Evolutionary conservation across 2,888 invertebrate genomes (phyloP).

Genomic region (Plagiodera versicolora): DNA sequence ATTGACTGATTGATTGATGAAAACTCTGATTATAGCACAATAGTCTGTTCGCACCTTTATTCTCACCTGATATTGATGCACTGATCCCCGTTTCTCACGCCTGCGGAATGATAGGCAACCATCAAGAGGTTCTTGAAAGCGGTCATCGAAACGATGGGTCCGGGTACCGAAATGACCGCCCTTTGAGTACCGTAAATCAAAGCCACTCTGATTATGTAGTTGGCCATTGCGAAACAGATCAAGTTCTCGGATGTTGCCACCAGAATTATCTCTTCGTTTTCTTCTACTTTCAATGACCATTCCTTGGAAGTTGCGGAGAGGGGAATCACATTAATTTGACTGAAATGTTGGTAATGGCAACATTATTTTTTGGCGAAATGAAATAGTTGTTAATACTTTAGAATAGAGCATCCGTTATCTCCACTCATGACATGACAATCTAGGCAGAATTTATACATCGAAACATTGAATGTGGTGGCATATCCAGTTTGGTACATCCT

Average conservation of each 20-base stretch:
- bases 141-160: constrained; percentile 70
- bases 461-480: too few species aligned
- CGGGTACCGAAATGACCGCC: constrained; percentile 73
- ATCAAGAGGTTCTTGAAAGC: constrained; percentile 65
- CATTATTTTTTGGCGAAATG: too few species aligned
- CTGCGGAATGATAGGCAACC: constrained; percentile 68
- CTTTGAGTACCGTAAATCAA: constrained; percentile 86
- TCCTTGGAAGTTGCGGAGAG: constrained; percentile 78
- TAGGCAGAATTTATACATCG: too few species aligned
- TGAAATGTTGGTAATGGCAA: constrained; percentile 47
- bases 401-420: too few species aligned
- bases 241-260: constrained; percentile 70
- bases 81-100: constrained; percentile 59
- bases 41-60: background rate
- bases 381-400: too few species aligned
- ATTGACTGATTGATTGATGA: too few species aligned
- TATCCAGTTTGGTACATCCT: too few species aligned
- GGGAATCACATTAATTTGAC: constrained; percentile 75
- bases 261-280: constrained; percentile 75
- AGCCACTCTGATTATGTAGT: constrained; percentile 78
- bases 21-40: too few species aligned
- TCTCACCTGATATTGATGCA: constrained; percentile 57
- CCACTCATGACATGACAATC: too few species aligned
- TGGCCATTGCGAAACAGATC: constrained; percentile 77
- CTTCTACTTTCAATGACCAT: constrained; percentile 79